phyloP scores from a whole-genome alignment of 2,113 vertebrate species.

The Bufo bufo region DNA sequence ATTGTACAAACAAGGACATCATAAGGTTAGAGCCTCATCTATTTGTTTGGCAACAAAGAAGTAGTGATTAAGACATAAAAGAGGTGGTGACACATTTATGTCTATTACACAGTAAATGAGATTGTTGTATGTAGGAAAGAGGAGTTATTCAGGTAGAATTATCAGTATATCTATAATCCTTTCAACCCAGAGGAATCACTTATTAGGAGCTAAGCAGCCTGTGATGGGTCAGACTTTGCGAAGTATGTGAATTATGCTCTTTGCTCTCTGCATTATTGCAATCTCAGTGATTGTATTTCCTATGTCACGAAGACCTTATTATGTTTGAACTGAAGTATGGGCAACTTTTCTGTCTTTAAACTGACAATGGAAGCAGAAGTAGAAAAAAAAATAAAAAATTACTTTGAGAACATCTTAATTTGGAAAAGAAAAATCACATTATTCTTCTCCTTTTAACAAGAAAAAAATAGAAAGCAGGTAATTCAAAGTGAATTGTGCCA shows the following conservation, averaged over 20 bases:
- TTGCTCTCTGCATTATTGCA: slow-evolving; percentile 34
- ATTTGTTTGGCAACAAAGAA: slow-evolving; percentile 45
- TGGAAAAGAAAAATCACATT: background rate
- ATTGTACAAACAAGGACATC: slow-evolving; percentile 47
- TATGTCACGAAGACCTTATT: slow-evolving; percentile 39
- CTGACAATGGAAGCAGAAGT: background rate
- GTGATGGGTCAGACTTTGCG: slow-evolving; percentile 2
- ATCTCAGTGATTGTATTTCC: slow-evolving; percentile 20
- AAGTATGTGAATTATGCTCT: slow-evolving; percentile 31
- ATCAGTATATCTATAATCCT: slow-evolving; percentile 45
- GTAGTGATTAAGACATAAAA: slow-evolving; percentile 52
- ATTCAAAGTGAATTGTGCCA: background rate
- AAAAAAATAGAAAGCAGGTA: background rate
- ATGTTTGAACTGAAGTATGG: slow-evolving; percentile 18
- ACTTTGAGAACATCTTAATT: background rate
- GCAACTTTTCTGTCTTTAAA: slow-evolving; percentile 5
- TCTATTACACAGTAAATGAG: slow-evolving; percentile 31
- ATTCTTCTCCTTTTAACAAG: background rate
- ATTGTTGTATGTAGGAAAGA: slow-evolving; percentile 24
- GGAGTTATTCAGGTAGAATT: slow-evolving; percentile 40
- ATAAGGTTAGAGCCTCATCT: slow-evolving; percentile 44
- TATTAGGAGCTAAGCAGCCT: slow-evolving; percentile 31
- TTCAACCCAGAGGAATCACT: slow-evolving; percentile 29
- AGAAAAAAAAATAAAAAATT: background rate
- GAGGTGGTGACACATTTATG: slow-evolving; percentile 30